Conservation (phyloP, 30 jellyfish, hydroid and myxozoan genomes). For the Chrysaora quinquecirrha region DNA sequence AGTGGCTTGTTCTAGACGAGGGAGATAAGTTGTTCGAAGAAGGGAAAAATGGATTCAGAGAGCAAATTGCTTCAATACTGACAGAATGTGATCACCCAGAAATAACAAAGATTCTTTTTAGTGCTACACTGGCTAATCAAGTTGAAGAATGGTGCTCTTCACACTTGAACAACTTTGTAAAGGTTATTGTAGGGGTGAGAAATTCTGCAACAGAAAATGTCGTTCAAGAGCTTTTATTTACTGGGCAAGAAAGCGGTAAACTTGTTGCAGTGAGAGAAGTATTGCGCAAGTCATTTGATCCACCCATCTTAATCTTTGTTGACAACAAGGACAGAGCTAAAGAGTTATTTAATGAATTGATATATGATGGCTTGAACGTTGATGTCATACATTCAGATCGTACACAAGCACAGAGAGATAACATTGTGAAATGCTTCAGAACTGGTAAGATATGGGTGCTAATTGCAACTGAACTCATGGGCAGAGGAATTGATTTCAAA, state of each 20-base stretch:
- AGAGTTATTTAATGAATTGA: slow-evolving; percentile 90
- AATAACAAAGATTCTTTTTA: slow-evolving; percentile 73
- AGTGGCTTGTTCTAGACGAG: slow-evolving; percentile 95
- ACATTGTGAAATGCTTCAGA: slow-evolving; percentile 88
- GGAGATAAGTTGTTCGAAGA: slow-evolving; percentile 97
- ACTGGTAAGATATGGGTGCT: slow-evolving; percentile 96
- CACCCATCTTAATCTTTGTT: slow-evolving; percentile 93
- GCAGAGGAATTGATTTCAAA: slow-evolving; percentile 97
- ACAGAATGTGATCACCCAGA: slow-evolving; percentile 86
- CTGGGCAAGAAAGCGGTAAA: slow-evolving; percentile 99
- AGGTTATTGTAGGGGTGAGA: slow-evolving; percentile 92
- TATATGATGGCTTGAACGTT: slow-evolving; percentile 92
- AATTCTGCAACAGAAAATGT: slow-evolving; percentile 94
- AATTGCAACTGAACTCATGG: slow-evolving; percentile 97
- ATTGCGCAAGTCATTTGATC: slow-evolving; percentile 78
- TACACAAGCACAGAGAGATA: slow-evolving; percentile 97
- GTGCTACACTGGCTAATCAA: slow-evolving; percentile 94
- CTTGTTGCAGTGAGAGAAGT: slow-evolving; percentile 88
- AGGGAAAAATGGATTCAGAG: slow-evolving; percentile 89
- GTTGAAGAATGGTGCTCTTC: slow-evolving; percentile 93
- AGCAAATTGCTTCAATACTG: slow-evolving; percentile 92
- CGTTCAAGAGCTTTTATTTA: slow-evolving; percentile 88
- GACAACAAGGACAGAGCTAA: slow-evolving; percentile 94
- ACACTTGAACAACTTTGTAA: slow-evolving; percentile 87
- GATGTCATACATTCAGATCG: slow-evolving; percentile 97